phyloP scores from a whole-genome alignment of 2,113 vertebrate genomes.

The Corythaeola cristata region DNA sequence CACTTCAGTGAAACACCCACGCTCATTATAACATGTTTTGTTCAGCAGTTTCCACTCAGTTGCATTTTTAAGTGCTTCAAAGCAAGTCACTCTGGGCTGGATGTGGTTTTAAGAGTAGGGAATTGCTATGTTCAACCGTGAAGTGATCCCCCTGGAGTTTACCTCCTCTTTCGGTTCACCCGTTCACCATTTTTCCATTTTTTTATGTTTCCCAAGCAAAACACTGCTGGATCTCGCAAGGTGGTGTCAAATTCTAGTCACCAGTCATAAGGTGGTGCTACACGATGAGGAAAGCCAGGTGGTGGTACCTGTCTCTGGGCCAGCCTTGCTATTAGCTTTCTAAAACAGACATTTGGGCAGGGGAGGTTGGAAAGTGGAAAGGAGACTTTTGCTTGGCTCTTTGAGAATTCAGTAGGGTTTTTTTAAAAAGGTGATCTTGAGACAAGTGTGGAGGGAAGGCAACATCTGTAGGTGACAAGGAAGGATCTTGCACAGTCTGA shows the following conservation, averaged over 20 bases:
- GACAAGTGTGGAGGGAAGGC: neutral
- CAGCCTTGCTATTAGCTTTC: neutral
- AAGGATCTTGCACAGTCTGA: neutral
- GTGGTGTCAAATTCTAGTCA: neutral
- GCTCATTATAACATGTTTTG: neutral
- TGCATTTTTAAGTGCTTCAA: neutral
- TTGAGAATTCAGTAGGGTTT: neutral
- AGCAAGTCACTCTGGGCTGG: neutral
- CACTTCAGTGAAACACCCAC: neutral
- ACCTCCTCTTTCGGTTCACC: neutral
- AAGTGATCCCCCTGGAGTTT: neutral
- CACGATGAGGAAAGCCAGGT: neutral
- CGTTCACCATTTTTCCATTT: neutral
- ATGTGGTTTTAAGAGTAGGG: neutral
- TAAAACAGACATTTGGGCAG: neutral
- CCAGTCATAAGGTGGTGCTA: neutral
- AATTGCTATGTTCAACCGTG: neutral
- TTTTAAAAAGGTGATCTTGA: neutral
- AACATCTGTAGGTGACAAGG: neutral
- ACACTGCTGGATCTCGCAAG: neutral
- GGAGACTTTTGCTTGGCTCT: neutral
- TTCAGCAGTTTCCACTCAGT: neutral
- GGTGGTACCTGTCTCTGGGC: neutral
- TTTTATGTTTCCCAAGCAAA: neutral
- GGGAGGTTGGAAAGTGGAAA: neutral